Evolutionary conservation across 1,140 invertebrate species (phyloP), one percentile per base, ranked within the genome.

Genomic region (Centruroides vittatus): DNA sequence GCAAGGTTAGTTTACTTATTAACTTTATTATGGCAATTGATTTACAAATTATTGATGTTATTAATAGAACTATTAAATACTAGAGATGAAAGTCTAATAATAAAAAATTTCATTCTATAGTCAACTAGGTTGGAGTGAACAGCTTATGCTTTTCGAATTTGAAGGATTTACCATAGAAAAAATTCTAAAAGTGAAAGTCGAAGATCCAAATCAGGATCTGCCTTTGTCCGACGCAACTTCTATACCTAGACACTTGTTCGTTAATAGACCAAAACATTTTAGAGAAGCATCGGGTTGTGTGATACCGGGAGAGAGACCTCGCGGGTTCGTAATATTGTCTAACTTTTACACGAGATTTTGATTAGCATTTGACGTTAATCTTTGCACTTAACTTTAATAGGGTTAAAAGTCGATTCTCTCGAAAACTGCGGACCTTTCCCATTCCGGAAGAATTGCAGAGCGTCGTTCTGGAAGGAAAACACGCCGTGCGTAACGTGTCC

Each of bases 91-190:
- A 8, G 60, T 60, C 36, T 57, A 59, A 36, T 63, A 58, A 12
- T 60, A 60, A 23, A 1, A 23, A 23, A 23, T 23, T 23, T 0
- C 2, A 53, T 57, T 55, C 36, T 55, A 59, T 50, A 55, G 48
- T 35, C 12, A n/a, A 5, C 54, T 63, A 57, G 62, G 62, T 5
- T 55, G 55, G 46, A 55, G 60, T 54, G 58, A 59, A 48, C 58
- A 63, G 36, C 50, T 46, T 47, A 34, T 63, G 6, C 23, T 63
- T 11, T 60, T 63, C 54, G 58, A 63, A 49, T 63, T 63, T 60
- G 23, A 58, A 48, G 57, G 57, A 34, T 60, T 57, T 11, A 51
- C 60, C 23, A 36, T 63, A 35, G 58, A 52, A 35, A 58, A 55
- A 7, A 52, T 3, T 46, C 50, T 63, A 11, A 53, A 55, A 12